phyloP scores from a whole-genome alignment of 2,888 invertebrate species.

The Cryptocephalus primarius region DNA sequence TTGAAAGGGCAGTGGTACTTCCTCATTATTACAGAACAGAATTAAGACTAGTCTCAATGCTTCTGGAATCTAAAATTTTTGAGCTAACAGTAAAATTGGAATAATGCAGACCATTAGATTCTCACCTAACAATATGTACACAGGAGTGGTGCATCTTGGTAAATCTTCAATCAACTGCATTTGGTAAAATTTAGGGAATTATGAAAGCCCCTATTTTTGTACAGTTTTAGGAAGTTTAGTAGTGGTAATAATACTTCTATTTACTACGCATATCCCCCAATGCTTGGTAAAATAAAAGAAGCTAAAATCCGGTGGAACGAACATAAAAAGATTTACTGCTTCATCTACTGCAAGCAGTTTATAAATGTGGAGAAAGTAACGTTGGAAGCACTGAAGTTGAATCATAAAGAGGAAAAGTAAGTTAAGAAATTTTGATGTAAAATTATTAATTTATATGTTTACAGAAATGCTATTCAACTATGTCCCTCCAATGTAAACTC shows the following conservation, averaged over 20 bases:
- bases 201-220: not conserved
- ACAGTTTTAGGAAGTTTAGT: constrained; percentile 4
- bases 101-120: too few relatives aligned
- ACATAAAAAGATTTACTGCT: constrained; percentile 20
- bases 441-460: constrained; percentile 4
- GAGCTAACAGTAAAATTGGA: too few relatives aligned
- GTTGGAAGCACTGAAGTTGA: constrained; percentile 7
- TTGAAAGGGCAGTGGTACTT: too few relatives aligned
- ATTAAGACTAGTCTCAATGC: too few relatives aligned
- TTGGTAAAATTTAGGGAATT: too few relatives aligned
- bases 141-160: too few relatives aligned
- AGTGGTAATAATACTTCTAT: constrained; percentile 21
- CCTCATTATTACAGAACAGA: too few relatives aligned
- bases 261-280: constrained; percentile 26
- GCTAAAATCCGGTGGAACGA: constrained; percentile 29
- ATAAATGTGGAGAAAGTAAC: constrained; percentile 20
- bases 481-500: constrained; percentile 19
- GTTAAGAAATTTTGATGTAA: not conserved
- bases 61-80: too few relatives aligned
- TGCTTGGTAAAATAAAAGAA: constrained; percentile 22
- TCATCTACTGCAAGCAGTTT: constrained; percentile 22
- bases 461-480: constrained; percentile 16
- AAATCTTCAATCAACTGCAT: too few relatives aligned
- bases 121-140: too few relatives aligned
- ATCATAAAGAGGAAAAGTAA: constrained; percentile 8